Evolutionary conservation across 2,113 vertebrate species (phyloP).

Genomic region (Hippopotamus amphibius): DNA sequence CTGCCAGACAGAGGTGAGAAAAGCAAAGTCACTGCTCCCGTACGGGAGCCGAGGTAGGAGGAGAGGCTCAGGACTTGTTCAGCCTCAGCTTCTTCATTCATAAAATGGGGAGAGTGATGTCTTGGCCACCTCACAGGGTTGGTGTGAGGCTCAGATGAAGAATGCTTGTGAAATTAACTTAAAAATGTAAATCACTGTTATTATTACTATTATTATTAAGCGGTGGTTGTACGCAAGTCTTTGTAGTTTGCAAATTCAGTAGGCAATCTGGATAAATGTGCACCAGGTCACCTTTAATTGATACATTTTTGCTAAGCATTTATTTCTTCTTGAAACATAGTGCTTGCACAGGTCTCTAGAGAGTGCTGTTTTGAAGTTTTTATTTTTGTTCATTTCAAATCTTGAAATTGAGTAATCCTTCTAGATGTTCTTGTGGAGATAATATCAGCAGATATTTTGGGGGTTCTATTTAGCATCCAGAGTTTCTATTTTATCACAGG

Average conservation of each 20-base stretch:
- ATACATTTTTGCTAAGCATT: neutral
- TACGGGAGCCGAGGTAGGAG: neutral
- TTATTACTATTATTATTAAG: neutral
- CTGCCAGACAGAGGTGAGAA: neutral
- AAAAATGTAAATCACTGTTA: neutral
- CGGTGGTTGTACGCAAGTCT: neutral
- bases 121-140: neutral
- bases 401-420: conserved; percentile 11
- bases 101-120: neutral
- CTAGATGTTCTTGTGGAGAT: neutral
- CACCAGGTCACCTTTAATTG: neutral
- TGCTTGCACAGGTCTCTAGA: neutral
- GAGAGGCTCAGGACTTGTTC: neutral
- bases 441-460: neutral
- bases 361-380: conserved; percentile 26
- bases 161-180: neutral
- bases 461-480: neutral
- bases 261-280: neutral
- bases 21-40: neutral
- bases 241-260: neutral
- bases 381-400: conserved; percentile 58
- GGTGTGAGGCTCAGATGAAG: neutral
- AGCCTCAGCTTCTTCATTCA: neutral
- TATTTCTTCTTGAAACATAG: conserved; percentile 11
- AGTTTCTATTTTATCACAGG: conserved; percentile 28